phyloP scores from a whole-genome alignment of 1,140 invertebrate genomes.

The Cyrtorhinus lividipennis region DNA sequence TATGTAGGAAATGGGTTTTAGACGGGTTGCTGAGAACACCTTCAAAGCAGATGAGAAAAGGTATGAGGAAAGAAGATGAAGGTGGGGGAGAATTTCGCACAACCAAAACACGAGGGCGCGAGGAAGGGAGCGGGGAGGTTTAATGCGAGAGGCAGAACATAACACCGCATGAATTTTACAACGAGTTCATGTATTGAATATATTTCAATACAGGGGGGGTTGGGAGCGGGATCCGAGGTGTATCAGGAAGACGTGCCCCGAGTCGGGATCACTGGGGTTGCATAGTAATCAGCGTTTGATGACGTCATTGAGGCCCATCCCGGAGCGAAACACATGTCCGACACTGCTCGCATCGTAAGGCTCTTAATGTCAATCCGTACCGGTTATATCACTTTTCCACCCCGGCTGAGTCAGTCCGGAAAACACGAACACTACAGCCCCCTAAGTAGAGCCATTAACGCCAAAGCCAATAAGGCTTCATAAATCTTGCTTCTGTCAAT shows the following conservation, averaged over 20 bases:
- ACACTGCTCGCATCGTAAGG: background rate
- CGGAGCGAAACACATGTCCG: background rate
- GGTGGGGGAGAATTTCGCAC: too few species aligned
- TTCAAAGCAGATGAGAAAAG: too few species aligned
- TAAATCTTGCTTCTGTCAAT: conserved; percentile 4
- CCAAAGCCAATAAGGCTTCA: conserved; percentile 4
- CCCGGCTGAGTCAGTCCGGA: background rate
- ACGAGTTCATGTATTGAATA: conserved; percentile 1
- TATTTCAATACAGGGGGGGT: conserved; percentile 1
- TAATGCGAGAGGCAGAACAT: background rate
- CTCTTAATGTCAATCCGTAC: background rate
- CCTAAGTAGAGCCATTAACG: background rate
- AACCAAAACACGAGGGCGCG: too few species aligned
- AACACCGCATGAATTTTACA: conserved; percentile 2
- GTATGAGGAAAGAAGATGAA: too few species aligned
- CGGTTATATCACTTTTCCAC: background rate
- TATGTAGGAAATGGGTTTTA: background rate
- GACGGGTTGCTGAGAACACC: background rate
- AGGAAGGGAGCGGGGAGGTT: background rate
- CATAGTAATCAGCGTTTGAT: background rate
- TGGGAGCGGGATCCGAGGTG: background rate
- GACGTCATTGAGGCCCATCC: background rate
- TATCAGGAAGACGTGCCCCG: background rate
- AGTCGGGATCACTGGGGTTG: background rate
- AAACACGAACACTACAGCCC: background rate